Percentiles rank a stretch among this genome's conserved stretches.
Conservation (phyloP, 2,113 vertebrate species). For the Varanus salvator region DNA sequence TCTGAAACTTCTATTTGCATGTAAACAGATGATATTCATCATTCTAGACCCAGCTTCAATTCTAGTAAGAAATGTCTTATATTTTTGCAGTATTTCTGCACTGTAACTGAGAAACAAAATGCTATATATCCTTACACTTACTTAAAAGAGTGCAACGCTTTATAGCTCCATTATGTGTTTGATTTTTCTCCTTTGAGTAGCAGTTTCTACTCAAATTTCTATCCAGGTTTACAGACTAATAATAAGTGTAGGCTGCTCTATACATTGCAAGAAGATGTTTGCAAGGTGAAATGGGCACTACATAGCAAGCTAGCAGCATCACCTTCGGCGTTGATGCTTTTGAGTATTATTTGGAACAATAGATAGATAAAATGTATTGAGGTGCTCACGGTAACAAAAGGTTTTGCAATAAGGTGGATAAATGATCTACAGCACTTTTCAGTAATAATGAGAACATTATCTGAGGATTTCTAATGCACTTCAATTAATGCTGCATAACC, state of each 20-base stretch:
- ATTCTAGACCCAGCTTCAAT: not conserved
- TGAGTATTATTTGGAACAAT: not conserved
- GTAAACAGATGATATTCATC: not conserved
- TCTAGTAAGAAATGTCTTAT: not conserved
- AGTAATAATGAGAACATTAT: conserved; percentile 37
- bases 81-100: not conserved
- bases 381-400: conserved; percentile 13
- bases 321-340: not conserved
- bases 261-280: conserved; percentile 7
- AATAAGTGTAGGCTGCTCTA: not conserved
- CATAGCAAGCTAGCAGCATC: not conserved
- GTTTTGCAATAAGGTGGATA: not conserved
- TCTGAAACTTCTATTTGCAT: too few relatives aligned
- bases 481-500: conserved; percentile 1
- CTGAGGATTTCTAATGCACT: conserved; percentile 24
- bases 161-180: not conserved
- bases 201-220: not conserved
- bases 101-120: not conserved
- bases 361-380: conserved; percentile 23
- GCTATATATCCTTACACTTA: not conserved
- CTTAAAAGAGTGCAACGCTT: not conserved
- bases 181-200: not conserved
- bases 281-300: conserved; percentile 9
- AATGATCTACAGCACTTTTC: conserved; percentile 7
- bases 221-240: not conserved